phyloP scores from a whole-genome alignment of 2,113 vertebrate species.

The Tyrannus savana region DNA sequence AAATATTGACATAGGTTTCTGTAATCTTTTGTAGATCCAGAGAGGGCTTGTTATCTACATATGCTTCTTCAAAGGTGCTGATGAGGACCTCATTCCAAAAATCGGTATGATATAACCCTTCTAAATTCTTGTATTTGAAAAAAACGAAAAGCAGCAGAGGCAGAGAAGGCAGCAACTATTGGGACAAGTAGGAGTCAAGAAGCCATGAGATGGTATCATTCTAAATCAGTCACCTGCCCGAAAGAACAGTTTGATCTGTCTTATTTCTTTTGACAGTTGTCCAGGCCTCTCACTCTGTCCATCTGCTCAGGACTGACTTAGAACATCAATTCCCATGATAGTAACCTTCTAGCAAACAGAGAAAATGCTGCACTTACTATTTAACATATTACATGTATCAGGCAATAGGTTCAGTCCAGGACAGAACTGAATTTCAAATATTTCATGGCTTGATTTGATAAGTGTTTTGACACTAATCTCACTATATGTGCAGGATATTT shows the following conservation, averaged over 20 bases:
- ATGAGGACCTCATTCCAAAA: slow-evolving; percentile 86
- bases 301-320: not conserved
- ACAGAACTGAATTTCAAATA: not conserved
- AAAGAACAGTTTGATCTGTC: not conserved
- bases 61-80: slow-evolving; percentile 94
- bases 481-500: not conserved
- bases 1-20: not conserved
- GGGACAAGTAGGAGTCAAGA: not conserved
- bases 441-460: not conserved
- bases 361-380: not conserved
- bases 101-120: slow-evolving; percentile 81
- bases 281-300: not conserved
- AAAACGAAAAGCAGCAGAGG: not conserved
- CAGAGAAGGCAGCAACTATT: not conserved
- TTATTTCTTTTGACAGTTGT: not conserved
- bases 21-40: slow-evolving; percentile 78
- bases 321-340: not conserved
- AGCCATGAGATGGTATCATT: not conserved
- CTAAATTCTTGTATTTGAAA: not conserved
- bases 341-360: not conserved
- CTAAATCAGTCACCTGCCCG: not conserved
- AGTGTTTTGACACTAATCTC: not conserved
- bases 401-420: not conserved
- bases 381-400: not conserved
- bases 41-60: slow-evolving; percentile 92